Evolutionary conservation across 2,888 invertebrate genomes (phyloP), one percentile per base, ranked within the genome.

Genomic region (Conops quadrifasciatus): DNA sequence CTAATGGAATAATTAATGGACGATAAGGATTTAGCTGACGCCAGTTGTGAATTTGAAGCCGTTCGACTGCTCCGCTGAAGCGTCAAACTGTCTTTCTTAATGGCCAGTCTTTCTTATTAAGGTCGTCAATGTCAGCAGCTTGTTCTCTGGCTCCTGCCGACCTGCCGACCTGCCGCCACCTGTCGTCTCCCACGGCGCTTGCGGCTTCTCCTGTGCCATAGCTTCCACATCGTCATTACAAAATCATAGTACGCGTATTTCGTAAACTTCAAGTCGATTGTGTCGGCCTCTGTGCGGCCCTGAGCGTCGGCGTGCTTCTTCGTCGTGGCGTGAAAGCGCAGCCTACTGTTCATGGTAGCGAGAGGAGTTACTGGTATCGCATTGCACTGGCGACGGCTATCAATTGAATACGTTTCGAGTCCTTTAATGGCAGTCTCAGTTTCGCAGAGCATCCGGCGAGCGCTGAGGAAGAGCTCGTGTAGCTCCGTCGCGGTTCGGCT

Each of bases 381-480:
- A 9, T 58, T 7, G 28, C n/a, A 2, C 21, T 21, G 53, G n/a
- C 19, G 53, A 9, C 53, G n/a, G 9, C 16, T 28, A 1, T 59
- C 73, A 16, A 67, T 62, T 11, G 81, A 36, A 36, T 36, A 4
- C 36, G 9, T 78, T 19, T 78, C 77, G 4, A 82, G 80, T 1
- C 75, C 73, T 53, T 84, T 84, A 75, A 85, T 83, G 60, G 84
- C 79, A 1, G 78, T 78, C 79, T 85, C 85, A 63, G 85, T 78
- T 66, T 83, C 82, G 70, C 85, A 86, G 11, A 86, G 78, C 19
- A 84, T 71, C 1, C 75, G 74, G 5, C 80, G 78, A 1, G 85
- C 83, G 72, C 82, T 81, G 5, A 71, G 26, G 0, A 85, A 69
- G 24, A 85, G 75, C 0, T 74, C 70, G 66, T 81, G 76, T 43